Conservation (phyloP, 2,888 invertebrate species). For the Perdita meconis region DNA sequence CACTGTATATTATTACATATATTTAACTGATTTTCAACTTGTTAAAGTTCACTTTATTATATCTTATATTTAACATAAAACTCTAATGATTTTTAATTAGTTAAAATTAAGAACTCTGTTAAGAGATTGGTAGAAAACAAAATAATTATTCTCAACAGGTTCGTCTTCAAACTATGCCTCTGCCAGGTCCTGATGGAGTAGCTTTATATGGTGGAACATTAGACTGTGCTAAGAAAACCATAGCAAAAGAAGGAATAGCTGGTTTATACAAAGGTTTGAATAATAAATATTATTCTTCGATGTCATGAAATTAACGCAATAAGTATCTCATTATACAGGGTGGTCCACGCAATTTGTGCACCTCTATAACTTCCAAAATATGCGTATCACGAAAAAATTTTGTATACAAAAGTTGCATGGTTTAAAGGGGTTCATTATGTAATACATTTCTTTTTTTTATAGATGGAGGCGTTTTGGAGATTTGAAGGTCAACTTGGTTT, state of each 20-base stretch:
- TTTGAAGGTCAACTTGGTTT: too few species aligned
- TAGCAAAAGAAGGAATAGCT: conserved; percentile 92
- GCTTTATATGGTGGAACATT: conserved; percentile 95
- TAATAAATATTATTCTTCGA: conserved; percentile 26
- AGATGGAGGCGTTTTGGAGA: too few species aligned
- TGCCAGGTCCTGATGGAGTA: conserved; percentile 90
- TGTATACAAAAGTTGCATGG: background rate
- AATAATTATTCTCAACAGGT: conserved; percentile 87
- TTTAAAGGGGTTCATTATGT: too few species aligned
- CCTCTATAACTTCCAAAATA: too few species aligned
- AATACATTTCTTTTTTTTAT: too few species aligned
- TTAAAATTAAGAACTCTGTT: background rate
- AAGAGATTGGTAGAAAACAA: background rate
- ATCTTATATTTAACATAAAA: too few species aligned
- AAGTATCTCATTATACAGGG: background rate
- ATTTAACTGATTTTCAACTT: background rate
- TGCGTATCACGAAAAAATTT: too few species aligned
- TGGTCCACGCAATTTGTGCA: too few species aligned
- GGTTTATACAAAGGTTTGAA: conserved; percentile 92
- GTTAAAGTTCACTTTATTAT: background rate
- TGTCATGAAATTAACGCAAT: background rate
- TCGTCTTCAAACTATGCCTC: conserved; percentile 97
- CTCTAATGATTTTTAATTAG: background rate
- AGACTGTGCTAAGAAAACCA: conserved; percentile 96
- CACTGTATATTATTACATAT: background rate